Evolutionary conservation across 2,113 vertebrate genomes (phyloP).

Genomic region (Phylloscopus whistleri): DNA sequence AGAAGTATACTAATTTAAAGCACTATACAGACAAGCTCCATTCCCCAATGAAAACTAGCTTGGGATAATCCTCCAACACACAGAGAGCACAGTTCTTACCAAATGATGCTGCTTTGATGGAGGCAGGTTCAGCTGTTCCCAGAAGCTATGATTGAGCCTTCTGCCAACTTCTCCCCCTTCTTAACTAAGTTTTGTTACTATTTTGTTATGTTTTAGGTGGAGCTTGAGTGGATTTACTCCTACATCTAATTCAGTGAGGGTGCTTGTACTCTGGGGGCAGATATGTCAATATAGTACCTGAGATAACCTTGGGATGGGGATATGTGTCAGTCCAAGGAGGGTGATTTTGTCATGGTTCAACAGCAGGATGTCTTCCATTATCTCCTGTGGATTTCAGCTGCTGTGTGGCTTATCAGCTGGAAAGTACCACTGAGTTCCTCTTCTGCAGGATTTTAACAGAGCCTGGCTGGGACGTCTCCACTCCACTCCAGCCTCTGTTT

Average conservation of each 20-base stretch:
- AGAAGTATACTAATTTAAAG: neutral
- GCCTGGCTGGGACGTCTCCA: neutral
- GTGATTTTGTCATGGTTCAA: neutral
- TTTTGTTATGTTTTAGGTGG: neutral
- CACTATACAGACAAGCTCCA: neutral
- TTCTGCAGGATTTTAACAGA: neutral
- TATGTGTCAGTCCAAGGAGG: neutral
- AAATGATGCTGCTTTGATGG: neutral
- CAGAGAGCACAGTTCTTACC: neutral
- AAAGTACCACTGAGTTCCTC: neutral
- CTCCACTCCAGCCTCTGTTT: rapidly evolving
- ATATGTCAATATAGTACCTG: neutral
- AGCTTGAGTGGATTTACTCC: neutral
- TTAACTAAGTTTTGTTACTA: neutral
- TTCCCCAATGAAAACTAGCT: neutral
- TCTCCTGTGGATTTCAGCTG: neutral
- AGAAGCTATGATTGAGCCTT: neutral
- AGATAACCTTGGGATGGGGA: neutral
- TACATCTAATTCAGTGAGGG: neutral
- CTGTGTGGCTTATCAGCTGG: neutral
- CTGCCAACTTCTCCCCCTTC: neutral
- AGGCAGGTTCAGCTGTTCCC: neutral
- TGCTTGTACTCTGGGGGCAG: rapidly evolving
- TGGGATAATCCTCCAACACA: neutral
- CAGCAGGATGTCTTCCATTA: neutral